Evolutionary conservation across 2,888 invertebrate genomes (phyloP), one percentile per base, ranked within the genome.

Genomic region (Scaptomyza tumidula): DNA sequence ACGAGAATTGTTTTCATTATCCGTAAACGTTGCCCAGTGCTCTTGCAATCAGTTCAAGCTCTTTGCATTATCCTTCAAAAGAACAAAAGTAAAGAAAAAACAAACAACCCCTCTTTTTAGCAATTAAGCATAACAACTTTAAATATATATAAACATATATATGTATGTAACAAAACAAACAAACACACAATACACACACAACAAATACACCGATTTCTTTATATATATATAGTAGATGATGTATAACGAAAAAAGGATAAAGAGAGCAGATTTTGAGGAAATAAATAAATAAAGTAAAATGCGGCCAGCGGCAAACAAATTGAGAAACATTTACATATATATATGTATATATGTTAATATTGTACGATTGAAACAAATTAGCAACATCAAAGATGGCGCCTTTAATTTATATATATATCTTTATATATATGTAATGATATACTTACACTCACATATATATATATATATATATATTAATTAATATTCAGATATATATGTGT

Each of bases 371-470:
- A 79, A 60, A 69, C 45, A 79, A 56, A 67, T 71, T 76, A 71
- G 83, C 86, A 89, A 72, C 84, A 85, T 85, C 85, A 76, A 85
- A 85, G 85, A 85, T 85, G 85, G 86, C 86, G 86, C 88, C 89
- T 66, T 69, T 66, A 66, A 41, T 41, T 5, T 11, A 45, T 46
- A 6, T 14, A 48, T 45, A 67, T 29, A 44, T 44, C 19, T n/a
- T 9, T 13, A 46, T 46, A 7, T 16, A 48, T 48, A 14, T 48
- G n/a, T n/a, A n/a, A n/a, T n/a, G n/a, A 31, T 6, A 10, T 13
- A 33, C 33, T 19, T 10, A 50, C n/a, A 35, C 19, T 9, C 33
- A n/a, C 33, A 50, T 50, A 50, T 79, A 76, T 64, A 67, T 63
- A 62, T 45, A 74, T 16, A 6, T n/a, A 24, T 35, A 49, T 49